Evolutionary conservation across 2,797 vertebrate genomes (phyloP), one percentile per base, ranked within the genome.

Genomic region (Loriculus beryllinus): DNA sequence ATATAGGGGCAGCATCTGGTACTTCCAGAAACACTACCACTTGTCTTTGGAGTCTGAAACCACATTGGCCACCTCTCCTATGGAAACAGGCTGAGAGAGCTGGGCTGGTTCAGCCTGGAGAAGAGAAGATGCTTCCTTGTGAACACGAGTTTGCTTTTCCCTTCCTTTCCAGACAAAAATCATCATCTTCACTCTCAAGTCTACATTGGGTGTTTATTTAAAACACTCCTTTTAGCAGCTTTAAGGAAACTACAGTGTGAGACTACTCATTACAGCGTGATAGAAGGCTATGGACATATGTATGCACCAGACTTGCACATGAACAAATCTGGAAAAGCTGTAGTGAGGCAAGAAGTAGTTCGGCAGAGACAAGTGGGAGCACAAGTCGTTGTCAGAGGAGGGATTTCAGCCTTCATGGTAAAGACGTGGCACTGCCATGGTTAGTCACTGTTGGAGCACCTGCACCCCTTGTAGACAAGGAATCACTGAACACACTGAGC

Each of bases 201-300:
- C 52, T 78, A 9, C 63, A 15, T 56, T 71, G 33, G 51, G 45
- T 92, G 71, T 95, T 91, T 84, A 68, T 68, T 91, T 75, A 60
- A 86, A 94, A 64, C 52, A 31, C 59, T 80, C 26, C 71, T 90
- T 84, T 76, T 72, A 79, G 63, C 54, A 90, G 88, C 37, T 75
- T 4, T 68, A 5, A 15, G 68, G 79, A 68, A 86, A 52, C 65
- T 51, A 5, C 75, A 40, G 85, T 28, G 59, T 23, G 88, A 89
- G 82, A 91, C 82, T 64, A 12, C 88, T 72, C 59, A 29, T 82
- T 91, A 43, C 17, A 68, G 78, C 14, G 7, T 29, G 56, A 15
- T 8, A 40, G 60, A 57, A 42, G 65, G 19, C 19, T 65, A 52
- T 43, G 67, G 82, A 64, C 84, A 64, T 68, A 64, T 40, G 75